Percentiles rank a stretch among this genome's conserved stretches.
Conservation (phyloP, 2,888 invertebrate genomes). For the Clitarchus hookeri region DNA sequence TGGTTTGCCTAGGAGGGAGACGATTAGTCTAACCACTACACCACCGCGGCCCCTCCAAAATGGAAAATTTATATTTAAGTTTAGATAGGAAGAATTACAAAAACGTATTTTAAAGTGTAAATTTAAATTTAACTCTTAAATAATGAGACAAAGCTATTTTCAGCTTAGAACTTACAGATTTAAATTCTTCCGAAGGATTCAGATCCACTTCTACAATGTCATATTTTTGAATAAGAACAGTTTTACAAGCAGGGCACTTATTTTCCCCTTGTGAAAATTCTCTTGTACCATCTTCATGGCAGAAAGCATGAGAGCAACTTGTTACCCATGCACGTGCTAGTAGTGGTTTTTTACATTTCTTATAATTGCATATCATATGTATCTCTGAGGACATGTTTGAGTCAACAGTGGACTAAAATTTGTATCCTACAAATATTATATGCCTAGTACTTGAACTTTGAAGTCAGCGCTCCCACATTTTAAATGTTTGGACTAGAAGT, state of each 20-base stretch:
- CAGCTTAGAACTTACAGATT: conserved; percentile 47
- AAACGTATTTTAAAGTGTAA: too few relatives aligned
- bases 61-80: too few relatives aligned
- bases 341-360: conserved; percentile 52
- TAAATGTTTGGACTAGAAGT: not conserved
- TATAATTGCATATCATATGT: conserved; percentile 53
- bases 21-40: too few relatives aligned
- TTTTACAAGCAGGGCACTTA: conserved; percentile 48
- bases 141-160: too few relatives aligned
- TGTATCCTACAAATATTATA: not conserved
- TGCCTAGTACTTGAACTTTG: conserved; percentile 14
- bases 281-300: conserved; percentile 46
- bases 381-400: conserved; percentile 43
- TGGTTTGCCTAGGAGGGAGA: too few relatives aligned
- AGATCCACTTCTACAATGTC: conserved; percentile 53
- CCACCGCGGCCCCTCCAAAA: too few relatives aligned
- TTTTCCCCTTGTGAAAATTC: conserved; percentile 30
- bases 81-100: too few relatives aligned
- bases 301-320: conserved; percentile 48
- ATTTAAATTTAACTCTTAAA: too few relatives aligned
- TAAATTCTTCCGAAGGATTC: conserved; percentile 54
- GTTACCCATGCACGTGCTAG: conserved; percentile 52
- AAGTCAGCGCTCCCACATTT: not conserved
- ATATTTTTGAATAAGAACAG: conserved; percentile 49
- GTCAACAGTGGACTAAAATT: not conserved